Percentiles rank a stretch among this genome's conserved stretches.
Conservation (phyloP, 2,888 invertebrate genomes). For the Crematogaster levior region DNA sequence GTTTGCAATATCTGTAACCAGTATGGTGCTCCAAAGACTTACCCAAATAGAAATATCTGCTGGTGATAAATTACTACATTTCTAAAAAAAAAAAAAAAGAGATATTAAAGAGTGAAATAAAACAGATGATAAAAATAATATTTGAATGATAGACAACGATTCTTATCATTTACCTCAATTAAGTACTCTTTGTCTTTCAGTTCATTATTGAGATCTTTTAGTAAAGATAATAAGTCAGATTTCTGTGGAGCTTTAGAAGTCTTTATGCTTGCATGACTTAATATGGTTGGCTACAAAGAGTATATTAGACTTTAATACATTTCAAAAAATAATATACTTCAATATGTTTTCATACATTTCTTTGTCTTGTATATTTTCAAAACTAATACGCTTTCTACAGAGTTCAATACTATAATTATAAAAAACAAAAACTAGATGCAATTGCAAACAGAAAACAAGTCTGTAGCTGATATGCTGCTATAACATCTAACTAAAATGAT, state of each 20-base stretch:
- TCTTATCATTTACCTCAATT: constrained; percentile 85
- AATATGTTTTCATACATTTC: too few species aligned
- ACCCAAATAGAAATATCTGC: constrained; percentile 92
- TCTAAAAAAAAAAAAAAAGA: constrained; percentile 85
- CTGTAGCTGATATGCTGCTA: neutral
- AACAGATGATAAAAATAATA: neutral
- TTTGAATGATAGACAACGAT: neutral
- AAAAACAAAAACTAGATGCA: neutral
- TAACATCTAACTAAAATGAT: constrained; percentile 40
- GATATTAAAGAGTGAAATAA: constrained; percentile 46
- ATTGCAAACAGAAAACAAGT: neutral
- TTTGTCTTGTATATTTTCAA: neutral
- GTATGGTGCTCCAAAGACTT: constrained; percentile 89
- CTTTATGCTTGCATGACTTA: constrained; percentile 86
- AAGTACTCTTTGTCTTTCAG: constrained; percentile 87
- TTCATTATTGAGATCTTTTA: constrained; percentile 87
- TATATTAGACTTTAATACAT: constrained; percentile 27
- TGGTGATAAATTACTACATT: constrained; percentile 87
- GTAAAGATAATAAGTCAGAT: constrained; percentile 87
- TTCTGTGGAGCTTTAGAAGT: constrained; percentile 87
- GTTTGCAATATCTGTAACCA: constrained; percentile 87
- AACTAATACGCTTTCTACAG: neutral
- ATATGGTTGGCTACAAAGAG: constrained; percentile 87
- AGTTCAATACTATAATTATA: neutral
- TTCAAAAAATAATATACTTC: too few species aligned